A percentile compares a stretch with the other conserved stretches of the same genome.
Conservation (phyloP, 92 coral and sea anemone species). For the Blastomussa wellsi region DNA sequence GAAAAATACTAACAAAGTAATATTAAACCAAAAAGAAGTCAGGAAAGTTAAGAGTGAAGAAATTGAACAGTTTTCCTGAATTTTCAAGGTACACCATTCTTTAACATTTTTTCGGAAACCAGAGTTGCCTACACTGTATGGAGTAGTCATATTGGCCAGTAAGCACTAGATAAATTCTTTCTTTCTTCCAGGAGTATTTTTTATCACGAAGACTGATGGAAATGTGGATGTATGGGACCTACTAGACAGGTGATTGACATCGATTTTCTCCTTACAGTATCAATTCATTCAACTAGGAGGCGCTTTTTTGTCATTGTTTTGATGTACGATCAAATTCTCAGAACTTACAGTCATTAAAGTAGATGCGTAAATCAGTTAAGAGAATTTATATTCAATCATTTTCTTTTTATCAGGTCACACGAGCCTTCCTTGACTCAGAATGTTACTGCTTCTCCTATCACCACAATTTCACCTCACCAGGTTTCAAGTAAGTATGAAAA, state of each 20-base stretch:
- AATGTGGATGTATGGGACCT: slow-evolving; percentile 99
- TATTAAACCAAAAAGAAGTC: too few relatives aligned
- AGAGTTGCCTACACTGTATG: neutral
- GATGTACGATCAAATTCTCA: neutral
- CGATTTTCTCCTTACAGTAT: neutral
- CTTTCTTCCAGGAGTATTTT: slow-evolving; percentile 82
- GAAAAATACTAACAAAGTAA: too few relatives aligned
- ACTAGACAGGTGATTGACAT: slow-evolving; percentile 73
- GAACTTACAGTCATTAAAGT: neutral
- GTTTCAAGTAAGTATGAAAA: slow-evolving; percentile 78
- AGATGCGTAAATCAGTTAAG: neutral
- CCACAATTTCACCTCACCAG: slow-evolving; percentile 91
- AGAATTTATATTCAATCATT: neutral
- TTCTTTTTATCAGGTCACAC: slow-evolving; percentile 71
- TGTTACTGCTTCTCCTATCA: slow-evolving; percentile 88
- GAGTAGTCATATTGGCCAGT: too few relatives aligned
- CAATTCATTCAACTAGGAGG: neutral
- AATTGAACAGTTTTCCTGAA: too few relatives aligned
- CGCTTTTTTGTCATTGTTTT: too few relatives aligned
- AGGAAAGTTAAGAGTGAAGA: too few relatives aligned
- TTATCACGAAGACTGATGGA: slow-evolving; percentile 92
- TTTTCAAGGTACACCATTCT: too few relatives aligned
- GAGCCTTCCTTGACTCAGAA: slow-evolving; percentile 97
- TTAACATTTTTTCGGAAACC: too few relatives aligned
- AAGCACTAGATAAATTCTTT: neutral